phyloP scores from a whole-genome alignment of 1,140 invertebrate species.

The Diploscapter pachys region DNA sequence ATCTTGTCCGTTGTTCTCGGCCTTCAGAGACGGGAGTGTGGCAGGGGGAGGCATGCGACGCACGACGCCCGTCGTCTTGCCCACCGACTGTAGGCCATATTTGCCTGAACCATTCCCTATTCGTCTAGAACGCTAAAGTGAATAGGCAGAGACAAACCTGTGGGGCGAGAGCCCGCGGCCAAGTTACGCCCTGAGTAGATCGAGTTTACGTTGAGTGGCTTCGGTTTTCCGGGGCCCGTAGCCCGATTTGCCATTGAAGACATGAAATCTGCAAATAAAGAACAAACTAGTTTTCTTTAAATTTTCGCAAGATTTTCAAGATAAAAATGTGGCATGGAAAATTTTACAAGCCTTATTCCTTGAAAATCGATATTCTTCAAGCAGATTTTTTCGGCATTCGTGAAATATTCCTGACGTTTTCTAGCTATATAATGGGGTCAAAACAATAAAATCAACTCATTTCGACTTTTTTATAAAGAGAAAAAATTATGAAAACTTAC shows the following conservation, averaged over 20 bases:
- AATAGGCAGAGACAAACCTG: constrained; percentile 38
- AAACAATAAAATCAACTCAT: no score
- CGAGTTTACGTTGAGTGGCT: constrained; percentile 55
- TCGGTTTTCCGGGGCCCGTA: constrained; percentile 49
- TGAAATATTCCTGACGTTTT: no score
- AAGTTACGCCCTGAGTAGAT: constrained; percentile 48
- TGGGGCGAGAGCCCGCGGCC: constrained; percentile 31
- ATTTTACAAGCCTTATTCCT: no score
- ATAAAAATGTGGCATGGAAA: no score
- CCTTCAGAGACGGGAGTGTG: constrained; percentile 55
- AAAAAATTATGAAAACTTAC: no score
- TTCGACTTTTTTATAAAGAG: no score
- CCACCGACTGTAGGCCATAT: constrained; percentile 48
- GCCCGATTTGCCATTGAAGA: constrained; percentile 33
- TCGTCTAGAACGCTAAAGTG: not conserved
- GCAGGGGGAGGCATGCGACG: constrained; percentile 59
- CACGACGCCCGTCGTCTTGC: constrained; percentile 49
- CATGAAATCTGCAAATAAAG: constrained; percentile 32
- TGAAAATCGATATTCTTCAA: no score
- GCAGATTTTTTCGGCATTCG: no score
- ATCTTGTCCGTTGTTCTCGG: constrained; percentile 54
- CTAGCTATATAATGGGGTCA: no score
- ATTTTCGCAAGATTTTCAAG: no score
- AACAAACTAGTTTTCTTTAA: no score
- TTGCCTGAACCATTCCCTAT: constrained; percentile 17